Percentiles rank a stretch among this genome's conserved stretches.
Evolutionary conservation across 1,140 invertebrate species (phyloP).

Genomic region (Capitella teleta): DNA sequence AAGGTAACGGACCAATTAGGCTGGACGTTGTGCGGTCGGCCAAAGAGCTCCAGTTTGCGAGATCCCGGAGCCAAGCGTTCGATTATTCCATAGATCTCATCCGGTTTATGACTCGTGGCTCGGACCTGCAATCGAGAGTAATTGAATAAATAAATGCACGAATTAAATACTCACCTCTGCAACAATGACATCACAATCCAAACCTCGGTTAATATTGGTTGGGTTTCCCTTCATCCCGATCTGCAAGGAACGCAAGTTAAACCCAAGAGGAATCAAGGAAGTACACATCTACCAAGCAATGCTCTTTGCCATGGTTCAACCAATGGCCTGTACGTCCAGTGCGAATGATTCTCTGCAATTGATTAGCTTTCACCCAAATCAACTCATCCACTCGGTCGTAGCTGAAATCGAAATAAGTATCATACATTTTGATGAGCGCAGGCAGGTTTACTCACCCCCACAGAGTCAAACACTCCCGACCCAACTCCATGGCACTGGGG

Average conservation of each 20-base stretch:
- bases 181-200: slow-evolving; percentile 96
- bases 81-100: slow-evolving; percentile 85
- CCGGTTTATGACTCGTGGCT: slow-evolving; percentile 94
- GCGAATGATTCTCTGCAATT: slow-evolving; percentile 89
- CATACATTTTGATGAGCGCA: no score
- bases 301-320: slow-evolving; percentile 98
- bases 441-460: slow-evolving; percentile 33
- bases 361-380: slow-evolving; percentile 99
- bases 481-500: slow-evolving; percentile 87
- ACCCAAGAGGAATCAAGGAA: neutral
- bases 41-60: slow-evolving; percentile 94
- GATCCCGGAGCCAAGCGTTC: slow-evolving; percentile 63
- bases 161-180: slow-evolving; percentile 62
- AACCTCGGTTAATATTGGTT: slow-evolving; percentile 74
- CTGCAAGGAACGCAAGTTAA: slow-evolving; percentile 22
- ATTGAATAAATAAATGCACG: neutral
- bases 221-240: slow-evolving; percentile 92
- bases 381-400: slow-evolving; percentile 94
- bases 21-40: slow-evolving; percentile 91
- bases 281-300: slow-evolving; percentile 65
- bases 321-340: slow-evolving; percentile 94
- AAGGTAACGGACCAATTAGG: slow-evolving; percentile 71
- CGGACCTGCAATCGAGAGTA: slow-evolving; percentile 39
- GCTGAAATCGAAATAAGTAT: no score
- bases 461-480: slow-evolving; percentile 44